Percentiles rank a stretch among this genome's conserved stretches.
phyloP scores from a whole-genome alignment of 2,113 vertebrate species.

The Casuarius casuarius region DNA sequence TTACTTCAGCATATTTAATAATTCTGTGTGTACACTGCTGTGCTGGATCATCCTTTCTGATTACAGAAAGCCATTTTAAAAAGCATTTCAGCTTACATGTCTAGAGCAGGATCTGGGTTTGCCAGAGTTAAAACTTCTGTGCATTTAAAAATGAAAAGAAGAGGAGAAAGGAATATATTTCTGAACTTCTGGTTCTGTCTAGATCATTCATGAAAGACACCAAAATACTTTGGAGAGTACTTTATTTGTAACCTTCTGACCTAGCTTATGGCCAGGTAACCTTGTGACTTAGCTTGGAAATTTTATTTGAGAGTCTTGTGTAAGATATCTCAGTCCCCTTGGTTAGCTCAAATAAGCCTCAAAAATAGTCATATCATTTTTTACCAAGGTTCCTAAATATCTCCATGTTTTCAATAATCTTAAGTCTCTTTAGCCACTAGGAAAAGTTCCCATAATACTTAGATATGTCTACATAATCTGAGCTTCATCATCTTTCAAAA shows the following conservation, averaged over 20 bases:
- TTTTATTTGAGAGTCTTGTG: neutral
- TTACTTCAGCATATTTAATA: neutral
- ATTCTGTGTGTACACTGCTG: neutral
- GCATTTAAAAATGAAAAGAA: neutral
- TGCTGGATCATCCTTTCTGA: neutral
- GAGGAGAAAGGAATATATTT: neutral
- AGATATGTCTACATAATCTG: neutral
- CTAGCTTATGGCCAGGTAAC: neutral
- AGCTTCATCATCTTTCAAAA: neutral
- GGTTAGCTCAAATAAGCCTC: neutral
- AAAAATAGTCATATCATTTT: neutral
- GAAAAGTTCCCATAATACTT: neutral
- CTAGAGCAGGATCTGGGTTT: neutral
- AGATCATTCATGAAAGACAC: neutral
- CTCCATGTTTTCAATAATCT: neutral
- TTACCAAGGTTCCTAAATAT: neutral
- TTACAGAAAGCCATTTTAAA: neutral
- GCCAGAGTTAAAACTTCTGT: neutral
- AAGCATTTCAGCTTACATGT: neutral
- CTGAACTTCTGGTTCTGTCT: neutral
- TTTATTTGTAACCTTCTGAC: neutral
- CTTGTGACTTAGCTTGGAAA: neutral
- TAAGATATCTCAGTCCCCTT: neutral
- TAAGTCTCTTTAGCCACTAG: neutral
- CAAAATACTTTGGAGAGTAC: neutral